Percentiles rank a stretch among this genome's conserved stretches.
These are phyloP conservation scores for Papilio dardanus DNA, from an alignment of 1,140 invertebrate species.

Conservation along the genomic window DNA sequence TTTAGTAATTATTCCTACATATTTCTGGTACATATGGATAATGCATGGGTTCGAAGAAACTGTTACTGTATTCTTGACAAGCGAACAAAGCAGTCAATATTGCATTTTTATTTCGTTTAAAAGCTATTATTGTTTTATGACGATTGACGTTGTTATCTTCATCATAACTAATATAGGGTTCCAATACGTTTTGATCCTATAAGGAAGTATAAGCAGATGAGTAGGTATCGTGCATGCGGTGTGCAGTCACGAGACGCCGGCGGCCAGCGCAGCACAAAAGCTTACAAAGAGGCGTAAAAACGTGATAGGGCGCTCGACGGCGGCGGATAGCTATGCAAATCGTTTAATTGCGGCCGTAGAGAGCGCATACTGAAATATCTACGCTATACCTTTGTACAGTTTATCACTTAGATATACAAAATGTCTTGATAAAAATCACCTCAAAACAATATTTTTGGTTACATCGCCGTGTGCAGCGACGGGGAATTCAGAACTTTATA, in stretches of 20 bases:
- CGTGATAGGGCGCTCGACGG: constrained; percentile 40
- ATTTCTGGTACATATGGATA: background rate
- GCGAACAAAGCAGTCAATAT: no score
- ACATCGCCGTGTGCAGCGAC: no score
- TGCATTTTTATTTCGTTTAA: no score
- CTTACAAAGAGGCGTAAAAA: constrained; percentile 46
- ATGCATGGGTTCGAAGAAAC: background rate
- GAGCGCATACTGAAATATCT: constrained; percentile 42
- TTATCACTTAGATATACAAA: background rate
- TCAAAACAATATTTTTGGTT: no score
- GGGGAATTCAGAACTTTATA: background rate
- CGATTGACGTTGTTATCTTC: no score
- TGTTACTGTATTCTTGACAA: background rate
- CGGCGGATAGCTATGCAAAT: constrained; percentile 59
- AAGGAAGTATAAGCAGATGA: background rate
- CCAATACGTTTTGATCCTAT: background rate
- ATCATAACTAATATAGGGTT: no score
- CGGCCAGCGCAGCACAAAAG: constrained; percentile 1
- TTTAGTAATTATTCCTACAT: background rate
- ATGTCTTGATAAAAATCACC: no score
- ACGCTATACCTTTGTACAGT: constrained; percentile 24
- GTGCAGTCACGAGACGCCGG: background rate
- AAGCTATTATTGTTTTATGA: no score
- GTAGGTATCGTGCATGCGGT: background rate
- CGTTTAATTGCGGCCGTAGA: constrained; percentile 52